Percentiles rank a stretch among this genome's conserved stretches.
Evolutionary conservation across 2,113 vertebrate genomes (phyloP).

Genomic region (Vulpes vulpes): DNA sequence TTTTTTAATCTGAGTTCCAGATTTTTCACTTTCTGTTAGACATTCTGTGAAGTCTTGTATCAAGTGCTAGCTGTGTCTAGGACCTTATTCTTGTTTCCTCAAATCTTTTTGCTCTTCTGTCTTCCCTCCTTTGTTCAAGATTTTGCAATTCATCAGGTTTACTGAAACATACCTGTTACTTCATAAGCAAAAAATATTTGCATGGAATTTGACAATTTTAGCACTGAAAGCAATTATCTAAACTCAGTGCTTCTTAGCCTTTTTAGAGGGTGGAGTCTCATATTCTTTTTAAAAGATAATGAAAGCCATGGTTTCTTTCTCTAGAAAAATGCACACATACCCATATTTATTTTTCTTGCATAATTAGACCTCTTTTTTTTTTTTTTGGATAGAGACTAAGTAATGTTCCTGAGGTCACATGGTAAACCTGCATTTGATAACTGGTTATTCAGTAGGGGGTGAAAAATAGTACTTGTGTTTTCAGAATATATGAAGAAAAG

Average conservation of each 20-base stretch:
- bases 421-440: background rate
- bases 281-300: background rate
- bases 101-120: background rate
- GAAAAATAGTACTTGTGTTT: background rate
- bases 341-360: background rate
- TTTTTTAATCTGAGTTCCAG: background rate
- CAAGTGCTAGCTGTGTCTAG: background rate
- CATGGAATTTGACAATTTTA: slow-evolving; percentile 27
- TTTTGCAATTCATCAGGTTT: background rate
- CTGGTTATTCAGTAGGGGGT: background rate
- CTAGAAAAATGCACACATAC: slow-evolving; percentile 1
- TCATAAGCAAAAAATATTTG: slow-evolving; percentile 20
- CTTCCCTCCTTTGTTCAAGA: background rate
- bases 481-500: background rate
- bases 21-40: background rate
- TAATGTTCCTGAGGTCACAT: slow-evolving; percentile 17
- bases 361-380: slow-evolving; percentile 49
- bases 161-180: slow-evolving; percentile 33
- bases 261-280: background rate
- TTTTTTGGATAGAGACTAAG: background rate
- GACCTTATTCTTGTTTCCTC: background rate
- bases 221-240: slow-evolving; percentile 20
- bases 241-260: slow-evolving; percentile 12
- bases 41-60: background rate
- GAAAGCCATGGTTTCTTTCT: background rate